Percentiles rank a stretch among this genome's conserved stretches.
Evolutionary conservation across 2,888 invertebrate genomes (phyloP).

Genomic region (Octodonta nipae): DNA sequence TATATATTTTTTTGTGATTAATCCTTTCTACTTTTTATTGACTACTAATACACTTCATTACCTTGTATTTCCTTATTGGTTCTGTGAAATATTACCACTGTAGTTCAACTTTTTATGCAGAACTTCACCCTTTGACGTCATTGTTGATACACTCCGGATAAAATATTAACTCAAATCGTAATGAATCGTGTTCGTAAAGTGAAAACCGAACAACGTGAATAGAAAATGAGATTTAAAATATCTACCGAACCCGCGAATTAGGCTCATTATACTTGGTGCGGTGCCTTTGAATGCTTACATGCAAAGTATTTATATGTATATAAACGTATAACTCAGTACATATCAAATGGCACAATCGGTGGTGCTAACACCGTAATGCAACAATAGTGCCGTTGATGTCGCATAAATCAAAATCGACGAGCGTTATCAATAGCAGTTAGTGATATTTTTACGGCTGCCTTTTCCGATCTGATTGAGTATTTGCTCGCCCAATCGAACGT

Average conservation of each 20-base stretch:
- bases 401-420: slow-evolving; percentile 32
- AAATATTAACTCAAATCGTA: too few relatives aligned
- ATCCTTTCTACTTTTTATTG: too few relatives aligned
- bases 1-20: too few relatives aligned
- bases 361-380: slow-evolving; percentile 25
- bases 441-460: slow-evolving; percentile 32
- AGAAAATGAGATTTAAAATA: slow-evolving; percentile 29
- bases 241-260: slow-evolving; percentile 21
- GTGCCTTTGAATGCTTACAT: slow-evolving; percentile 15
- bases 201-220: too few relatives aligned
- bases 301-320: slow-evolving; percentile 16
- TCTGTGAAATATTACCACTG: too few relatives aligned
- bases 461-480: slow-evolving; percentile 30
- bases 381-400: slow-evolving; percentile 25
- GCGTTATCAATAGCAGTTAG: slow-evolving; percentile 27
- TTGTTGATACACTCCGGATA: too few relatives aligned
- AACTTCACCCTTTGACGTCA: too few relatives aligned
- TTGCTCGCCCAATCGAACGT: slow-evolving; percentile 32
- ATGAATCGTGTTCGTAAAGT: too few relatives aligned
- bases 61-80: too few relatives aligned
- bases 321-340: slow-evolving; percentile 12
- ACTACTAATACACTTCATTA: too few relatives aligned
- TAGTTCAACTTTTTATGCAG: too few relatives aligned
- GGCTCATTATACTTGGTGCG: slow-evolving; percentile 13
- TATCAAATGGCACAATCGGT: slow-evolving; percentile 13